Evolutionary conservation across 2,888 invertebrate species (phyloP).

Genomic region (Drosophila pseudotakahashii): DNA sequence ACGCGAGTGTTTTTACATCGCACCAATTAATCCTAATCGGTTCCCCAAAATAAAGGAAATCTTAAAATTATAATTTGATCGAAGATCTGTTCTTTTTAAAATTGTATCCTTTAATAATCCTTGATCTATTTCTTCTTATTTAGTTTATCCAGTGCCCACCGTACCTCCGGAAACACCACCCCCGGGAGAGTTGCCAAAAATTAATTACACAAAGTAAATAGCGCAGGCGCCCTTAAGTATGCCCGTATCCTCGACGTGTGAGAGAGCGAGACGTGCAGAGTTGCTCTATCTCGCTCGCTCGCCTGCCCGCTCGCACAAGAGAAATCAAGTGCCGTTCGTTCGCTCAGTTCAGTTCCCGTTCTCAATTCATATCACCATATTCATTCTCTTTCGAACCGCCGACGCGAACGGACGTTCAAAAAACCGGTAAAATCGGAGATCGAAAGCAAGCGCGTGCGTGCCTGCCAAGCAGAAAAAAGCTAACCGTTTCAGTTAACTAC

Average conservation of each 20-base stretch:
- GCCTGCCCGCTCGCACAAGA: background rate
- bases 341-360: slow-evolving; percentile 51
- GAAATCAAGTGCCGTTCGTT: slow-evolving; percentile 16
- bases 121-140: background rate
- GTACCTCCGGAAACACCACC: slow-evolving; percentile 28
- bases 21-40: no score
- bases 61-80: no score
- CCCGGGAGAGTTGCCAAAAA: slow-evolving; percentile 61
- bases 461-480: slow-evolving; percentile 10
- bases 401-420: slow-evolving; percentile 63
- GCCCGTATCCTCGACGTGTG: slow-evolving; percentile 14
- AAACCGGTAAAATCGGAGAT: background rate
- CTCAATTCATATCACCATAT: slow-evolving; percentile 23
- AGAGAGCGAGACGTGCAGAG: slow-evolving; percentile 1
- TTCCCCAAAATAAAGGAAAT: no score
- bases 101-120: background rate
- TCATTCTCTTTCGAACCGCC: slow-evolving; percentile 68
- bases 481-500: slow-evolving; percentile 29
- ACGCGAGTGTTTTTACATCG: no score
- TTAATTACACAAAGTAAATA: slow-evolving; percentile 52
- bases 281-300: background rate
- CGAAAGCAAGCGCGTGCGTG: slow-evolving; percentile 61
- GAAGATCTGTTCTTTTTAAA: no score
- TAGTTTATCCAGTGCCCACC: background rate
- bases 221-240: slow-evolving; percentile 51